Evolutionary conservation across 2,113 vertebrate species (phyloP).

Genomic region (Gasterosteus nipponicus): DNA sequence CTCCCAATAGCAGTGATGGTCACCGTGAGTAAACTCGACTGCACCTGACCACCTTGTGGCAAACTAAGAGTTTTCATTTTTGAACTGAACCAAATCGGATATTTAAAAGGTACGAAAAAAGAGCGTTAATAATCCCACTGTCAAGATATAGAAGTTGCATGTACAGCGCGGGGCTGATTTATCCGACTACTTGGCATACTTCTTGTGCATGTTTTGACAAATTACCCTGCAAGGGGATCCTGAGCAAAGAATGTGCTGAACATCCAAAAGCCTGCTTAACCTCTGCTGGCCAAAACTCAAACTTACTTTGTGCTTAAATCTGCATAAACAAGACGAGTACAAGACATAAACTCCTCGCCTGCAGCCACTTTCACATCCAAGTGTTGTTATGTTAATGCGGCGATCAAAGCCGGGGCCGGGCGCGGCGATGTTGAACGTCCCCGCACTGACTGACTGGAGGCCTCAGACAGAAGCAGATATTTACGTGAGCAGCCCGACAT

Average conservation of each 20-base stretch:
- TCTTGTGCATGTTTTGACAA: slow-evolving; percentile 69
- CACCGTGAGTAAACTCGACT: slow-evolving; percentile 4
- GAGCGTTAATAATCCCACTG: background rate
- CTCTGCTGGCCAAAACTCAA: slow-evolving; percentile 25
- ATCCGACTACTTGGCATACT: slow-evolving; percentile 53
- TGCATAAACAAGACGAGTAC: slow-evolving; percentile 54
- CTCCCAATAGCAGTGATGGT: slow-evolving; percentile 21
- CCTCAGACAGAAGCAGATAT: slow-evolving; percentile 43
- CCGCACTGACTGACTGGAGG: slow-evolving; percentile 44
- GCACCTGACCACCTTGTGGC: background rate
- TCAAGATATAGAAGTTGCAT: slow-evolving; percentile 1
- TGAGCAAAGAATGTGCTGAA: slow-evolving; percentile 59
- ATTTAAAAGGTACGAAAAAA: background rate
- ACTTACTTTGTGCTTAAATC: slow-evolving; percentile 23
- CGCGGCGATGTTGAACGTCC: slow-evolving; percentile 24
- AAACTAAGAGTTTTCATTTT: background rate
- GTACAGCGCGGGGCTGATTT: slow-evolving; percentile 35
- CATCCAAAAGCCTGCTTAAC: slow-evolving; percentile 15
- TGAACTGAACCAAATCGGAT: background rate
- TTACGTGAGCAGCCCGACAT: slow-evolving; percentile 59
- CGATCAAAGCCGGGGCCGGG: slow-evolving; percentile 54
- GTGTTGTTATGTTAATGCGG: slow-evolving; percentile 51
- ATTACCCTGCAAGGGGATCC: slow-evolving; percentile 54
- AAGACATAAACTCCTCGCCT: slow-evolving; percentile 39
- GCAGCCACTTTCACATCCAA: slow-evolving; percentile 40